phyloP scores from a whole-genome alignment of 2,888 invertebrate genomes.

The Lottia gigantea region DNA sequence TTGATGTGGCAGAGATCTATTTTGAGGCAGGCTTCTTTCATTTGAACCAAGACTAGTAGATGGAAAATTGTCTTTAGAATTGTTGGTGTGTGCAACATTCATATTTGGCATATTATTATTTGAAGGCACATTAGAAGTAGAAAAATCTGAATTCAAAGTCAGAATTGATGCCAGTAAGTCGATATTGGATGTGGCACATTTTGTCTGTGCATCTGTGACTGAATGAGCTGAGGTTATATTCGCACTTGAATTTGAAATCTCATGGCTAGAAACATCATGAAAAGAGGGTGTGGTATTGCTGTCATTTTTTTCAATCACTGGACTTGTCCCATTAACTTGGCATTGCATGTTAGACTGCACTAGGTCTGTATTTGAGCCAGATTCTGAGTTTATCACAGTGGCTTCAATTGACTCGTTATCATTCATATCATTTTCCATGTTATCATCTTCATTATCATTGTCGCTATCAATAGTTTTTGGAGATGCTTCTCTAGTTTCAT shows the following conservation, averaged over 20 bases:
- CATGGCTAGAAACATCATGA: background rate
- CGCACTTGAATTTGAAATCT: background rate
- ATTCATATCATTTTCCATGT: background rate
- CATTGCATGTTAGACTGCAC: background rate
- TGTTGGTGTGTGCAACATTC: too few species aligned
- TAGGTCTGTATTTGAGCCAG: background rate
- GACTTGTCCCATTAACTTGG: background rate
- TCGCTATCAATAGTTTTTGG: conserved; percentile 4
- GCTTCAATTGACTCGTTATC: conserved; percentile 7
- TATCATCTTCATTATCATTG: background rate
- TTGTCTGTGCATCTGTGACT: background rate
- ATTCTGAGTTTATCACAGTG: background rate
- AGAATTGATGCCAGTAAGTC: too few species aligned
- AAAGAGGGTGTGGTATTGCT: background rate
- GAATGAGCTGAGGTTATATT: background rate
- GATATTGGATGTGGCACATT: too few species aligned
- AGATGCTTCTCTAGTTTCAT: background rate
- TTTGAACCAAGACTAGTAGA: too few species aligned
- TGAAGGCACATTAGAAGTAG: too few species aligned
- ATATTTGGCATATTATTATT: too few species aligned
- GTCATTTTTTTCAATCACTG: background rate
- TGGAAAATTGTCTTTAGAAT: too few species aligned
- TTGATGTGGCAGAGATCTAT: too few species aligned
- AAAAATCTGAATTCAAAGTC: too few species aligned
- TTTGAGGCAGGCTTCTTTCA: too few species aligned